Evolutionary conservation across 2,113 vertebrate species (phyloP).

Genomic region (Sula dactylatra): DNA sequence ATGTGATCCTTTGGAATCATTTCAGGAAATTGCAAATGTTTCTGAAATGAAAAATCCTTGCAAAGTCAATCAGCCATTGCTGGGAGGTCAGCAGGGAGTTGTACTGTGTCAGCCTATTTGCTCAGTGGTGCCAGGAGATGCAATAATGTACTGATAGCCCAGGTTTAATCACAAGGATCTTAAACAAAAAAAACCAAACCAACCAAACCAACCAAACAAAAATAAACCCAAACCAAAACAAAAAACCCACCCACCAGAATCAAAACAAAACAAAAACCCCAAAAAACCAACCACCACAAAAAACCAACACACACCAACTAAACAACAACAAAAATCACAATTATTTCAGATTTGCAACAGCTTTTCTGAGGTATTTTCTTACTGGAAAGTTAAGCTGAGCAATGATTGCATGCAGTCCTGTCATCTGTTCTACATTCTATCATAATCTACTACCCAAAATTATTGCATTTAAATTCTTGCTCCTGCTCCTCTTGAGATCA

Average conservation of each 20-base stretch:
- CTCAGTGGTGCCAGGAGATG: not conserved
- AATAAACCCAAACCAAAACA: too few species aligned
- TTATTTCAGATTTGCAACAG: not conserved
- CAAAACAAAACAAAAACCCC: too few species aligned
- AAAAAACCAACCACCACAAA: not conserved
- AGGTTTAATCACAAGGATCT: constrained; percentile 12
- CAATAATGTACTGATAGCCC: constrained; percentile 3
- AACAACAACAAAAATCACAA: not conserved
- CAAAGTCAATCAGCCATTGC: constrained; percentile 35
- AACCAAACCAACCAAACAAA: too few species aligned
- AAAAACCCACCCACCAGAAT: too few species aligned
- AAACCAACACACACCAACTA: not conserved
- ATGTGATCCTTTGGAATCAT: constrained; percentile 35
- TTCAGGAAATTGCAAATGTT: constrained; percentile 60
- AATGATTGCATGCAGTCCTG: not conserved
- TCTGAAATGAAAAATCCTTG: constrained; percentile 54
- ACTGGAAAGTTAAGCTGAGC: not conserved
- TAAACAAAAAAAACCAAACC: not conserved
- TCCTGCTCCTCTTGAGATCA: not conserved
- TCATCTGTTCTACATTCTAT: not conserved
- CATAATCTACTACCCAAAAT: not conserved
- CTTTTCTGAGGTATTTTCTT: not conserved
- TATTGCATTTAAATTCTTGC: not conserved
- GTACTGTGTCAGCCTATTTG: constrained; percentile 38
- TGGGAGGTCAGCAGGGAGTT: constrained; percentile 37